Conservation (phyloP, 1,140 invertebrate genomes). For the Rhopalosiphum padi region DNA sequence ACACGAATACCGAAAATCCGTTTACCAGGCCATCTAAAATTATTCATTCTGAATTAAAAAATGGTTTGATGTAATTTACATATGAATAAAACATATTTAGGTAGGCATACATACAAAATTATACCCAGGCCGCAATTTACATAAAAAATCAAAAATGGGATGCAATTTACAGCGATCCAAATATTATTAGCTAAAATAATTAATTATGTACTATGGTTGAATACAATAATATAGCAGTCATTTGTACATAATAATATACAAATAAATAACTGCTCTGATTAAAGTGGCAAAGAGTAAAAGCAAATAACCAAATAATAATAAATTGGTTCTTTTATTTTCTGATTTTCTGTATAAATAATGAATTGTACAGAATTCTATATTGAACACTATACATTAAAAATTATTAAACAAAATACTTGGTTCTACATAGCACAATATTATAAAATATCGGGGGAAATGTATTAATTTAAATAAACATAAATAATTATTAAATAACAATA, state of each 20-base stretch:
- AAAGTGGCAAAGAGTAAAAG: neutral
- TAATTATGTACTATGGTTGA: neutral
- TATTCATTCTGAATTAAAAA: no score
- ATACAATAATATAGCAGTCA: neutral
- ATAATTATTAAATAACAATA: constrained; percentile 58
- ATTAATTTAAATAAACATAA: constrained; percentile 56
- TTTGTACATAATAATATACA: neutral
- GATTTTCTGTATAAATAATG: constrained; percentile 54
- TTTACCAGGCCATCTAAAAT: no score
- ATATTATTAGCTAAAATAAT: neutral
- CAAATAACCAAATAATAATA: constrained; percentile 52
- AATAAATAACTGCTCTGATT: neutral
- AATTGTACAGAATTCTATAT: constrained; percentile 57
- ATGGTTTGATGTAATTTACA: no score
- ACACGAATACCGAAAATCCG: no score
- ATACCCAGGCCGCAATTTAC: no score
- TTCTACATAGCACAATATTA: constrained; percentile 57
- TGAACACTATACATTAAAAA: constrained; percentile 56
- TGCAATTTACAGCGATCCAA: neutral
- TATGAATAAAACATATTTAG: no score
- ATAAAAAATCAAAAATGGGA: no score
- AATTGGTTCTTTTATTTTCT: constrained; percentile 58
- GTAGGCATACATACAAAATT: no score
- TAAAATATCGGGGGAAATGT: constrained; percentile 52
- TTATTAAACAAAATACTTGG: constrained; percentile 56